Conservation (phyloP, 2,113 vertebrate species). For the Eurypyga helias region DNA sequence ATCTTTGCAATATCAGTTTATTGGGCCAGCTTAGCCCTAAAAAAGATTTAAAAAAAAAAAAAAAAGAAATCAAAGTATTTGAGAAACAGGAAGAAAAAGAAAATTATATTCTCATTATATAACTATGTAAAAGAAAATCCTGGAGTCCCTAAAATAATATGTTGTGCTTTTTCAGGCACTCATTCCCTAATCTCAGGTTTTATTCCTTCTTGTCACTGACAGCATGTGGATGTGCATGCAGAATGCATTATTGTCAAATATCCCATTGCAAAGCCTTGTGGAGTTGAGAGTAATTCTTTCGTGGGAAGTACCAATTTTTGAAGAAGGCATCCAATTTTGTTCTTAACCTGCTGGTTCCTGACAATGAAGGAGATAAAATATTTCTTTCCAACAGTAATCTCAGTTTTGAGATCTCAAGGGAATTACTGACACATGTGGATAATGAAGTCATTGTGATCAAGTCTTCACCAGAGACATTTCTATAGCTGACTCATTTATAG, state of each 20-base stretch:
- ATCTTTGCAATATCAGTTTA: neutral
- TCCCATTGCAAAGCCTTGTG: neutral
- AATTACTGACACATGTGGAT: neutral
- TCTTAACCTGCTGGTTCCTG: constrained; percentile 7
- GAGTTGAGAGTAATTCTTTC: neutral
- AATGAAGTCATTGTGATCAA: constrained; percentile 24
- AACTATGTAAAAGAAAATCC: neutral
- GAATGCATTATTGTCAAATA: neutral
- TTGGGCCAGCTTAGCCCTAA: neutral
- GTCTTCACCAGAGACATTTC: neutral
- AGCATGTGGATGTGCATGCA: neutral
- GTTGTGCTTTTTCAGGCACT: neutral
- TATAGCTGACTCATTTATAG: neutral
- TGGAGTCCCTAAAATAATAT: neutral
- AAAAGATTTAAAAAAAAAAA: neutral
- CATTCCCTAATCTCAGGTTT: neutral
- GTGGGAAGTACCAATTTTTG: neutral
- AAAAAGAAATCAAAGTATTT: neutral
- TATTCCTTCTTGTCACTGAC: neutral
- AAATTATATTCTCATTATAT: neutral
- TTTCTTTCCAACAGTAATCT: constrained; percentile 3
- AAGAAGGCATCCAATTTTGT: neutral
- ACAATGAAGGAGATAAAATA: constrained; percentile 5
- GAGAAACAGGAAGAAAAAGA: neutral
- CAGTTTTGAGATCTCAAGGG: neutral